These are phyloP conservation scores for Drosophila siamana DNA, from an alignment of 2,888 invertebrate genomes.

Conservation along the genomic window DNA sequence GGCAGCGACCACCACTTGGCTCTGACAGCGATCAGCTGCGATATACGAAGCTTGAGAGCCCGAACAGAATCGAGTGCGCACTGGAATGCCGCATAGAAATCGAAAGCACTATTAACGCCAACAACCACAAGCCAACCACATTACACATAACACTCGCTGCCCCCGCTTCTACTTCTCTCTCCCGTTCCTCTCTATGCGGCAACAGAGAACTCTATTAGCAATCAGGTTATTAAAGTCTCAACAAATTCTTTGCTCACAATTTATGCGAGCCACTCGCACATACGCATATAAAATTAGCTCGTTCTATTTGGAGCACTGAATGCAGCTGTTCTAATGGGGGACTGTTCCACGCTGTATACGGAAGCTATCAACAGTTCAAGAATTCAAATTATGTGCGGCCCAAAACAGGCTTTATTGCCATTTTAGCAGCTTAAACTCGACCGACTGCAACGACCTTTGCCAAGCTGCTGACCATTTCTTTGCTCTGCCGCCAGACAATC, in stretches of 20 bases:
- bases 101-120: conserved; percentile 52
- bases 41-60: conserved; percentile 42
- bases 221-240: conserved; percentile 65
- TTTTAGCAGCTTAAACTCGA: conserved; percentile 6
- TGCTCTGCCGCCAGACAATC: conserved; percentile 14
- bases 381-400: conserved; percentile 48
- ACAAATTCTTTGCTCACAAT: conserved; percentile 60
- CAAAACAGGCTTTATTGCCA: conserved; percentile 1
- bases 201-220: conserved; percentile 50
- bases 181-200: conserved; percentile 6
- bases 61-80: conserved; percentile 54
- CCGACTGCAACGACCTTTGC: conserved; percentile 15
- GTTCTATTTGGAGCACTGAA: conserved; percentile 27
- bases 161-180: not conserved
- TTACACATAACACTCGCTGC: too few relatives aligned
- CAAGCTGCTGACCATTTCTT: conserved; percentile 41
- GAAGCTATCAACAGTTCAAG: conserved; percentile 47
- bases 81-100: conserved; percentile 75
- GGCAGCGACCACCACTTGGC: conserved; percentile 9
- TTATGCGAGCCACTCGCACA: conserved; percentile 57
- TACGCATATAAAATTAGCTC: conserved; percentile 67
- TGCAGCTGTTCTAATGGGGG: conserved; percentile 6
- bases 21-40: conserved; percentile 65
- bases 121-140: too few relatives aligned
- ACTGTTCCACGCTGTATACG: conserved; percentile 38